Evolutionary conservation across 2,888 invertebrate species (phyloP), one percentile per base, ranked within the genome.

Genomic region (Polyploca ridens): DNA sequence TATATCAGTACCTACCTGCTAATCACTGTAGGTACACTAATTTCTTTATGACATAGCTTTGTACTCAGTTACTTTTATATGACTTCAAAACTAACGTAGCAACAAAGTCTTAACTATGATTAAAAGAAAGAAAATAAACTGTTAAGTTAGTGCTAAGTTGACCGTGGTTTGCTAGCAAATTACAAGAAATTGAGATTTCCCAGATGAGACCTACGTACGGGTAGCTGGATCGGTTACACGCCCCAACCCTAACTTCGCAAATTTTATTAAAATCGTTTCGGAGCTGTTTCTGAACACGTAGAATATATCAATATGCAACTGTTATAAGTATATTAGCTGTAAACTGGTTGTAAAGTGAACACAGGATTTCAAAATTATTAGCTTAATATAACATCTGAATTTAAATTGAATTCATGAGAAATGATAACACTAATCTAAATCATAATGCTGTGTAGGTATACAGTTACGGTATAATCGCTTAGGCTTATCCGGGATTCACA

Each of bases 371-470:
- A 7, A 38, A 38, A 10, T 38, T 38, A 7, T 38, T 7, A 7
- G 11, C 11, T 13, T 41, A 5, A 1, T 13, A 4, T 6, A 49
- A 54, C 8, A 49, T 49, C 16, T 27, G 58, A 33, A 35, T 38
- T 60, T 38, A 60, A 11, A 16, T 60, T 41, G 10, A 11, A 38
- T 60, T 60, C 41, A 60, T 41, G 60, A 60, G 19, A 16, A 60
- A 35, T 59, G 59, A 14, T 60, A 38, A 60, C 8, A 54, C 58
- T 66, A 72, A 73, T 70, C 63, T 61, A 68, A 74, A 71, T 73
- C 69, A 73, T 73, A 73, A 75, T 71, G 73, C 68, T 72, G 72
- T 69, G 72, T 67, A 69, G 66, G 68, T 63, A 65, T 66, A 63
- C 63, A 59, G 44, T 66, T 67, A 64, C 63, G 63, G 67, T 63